Percentiles rank a stretch among this genome's conserved stretches.
These are phyloP conservation scores for Thinocorus orbignyianus DNA, from an alignment of 2,113 vertebrate species.

Conservation along the genomic window DNA sequence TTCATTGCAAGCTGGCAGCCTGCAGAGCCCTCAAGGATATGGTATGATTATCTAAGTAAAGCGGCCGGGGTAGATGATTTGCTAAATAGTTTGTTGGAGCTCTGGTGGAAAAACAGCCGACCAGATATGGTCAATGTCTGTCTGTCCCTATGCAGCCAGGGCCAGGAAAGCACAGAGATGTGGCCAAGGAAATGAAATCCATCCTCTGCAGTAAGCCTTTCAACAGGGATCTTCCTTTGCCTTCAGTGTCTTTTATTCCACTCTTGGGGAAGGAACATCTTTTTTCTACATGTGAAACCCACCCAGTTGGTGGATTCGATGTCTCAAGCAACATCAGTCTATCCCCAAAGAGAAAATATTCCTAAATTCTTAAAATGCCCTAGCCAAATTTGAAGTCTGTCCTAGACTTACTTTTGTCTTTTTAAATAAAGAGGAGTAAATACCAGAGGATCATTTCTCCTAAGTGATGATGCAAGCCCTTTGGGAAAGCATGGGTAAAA, in stretches of 20 bases:
- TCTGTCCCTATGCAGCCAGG: not conserved
- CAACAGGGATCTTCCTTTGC: not conserved
- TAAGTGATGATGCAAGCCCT: not conserved
- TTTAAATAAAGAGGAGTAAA: not conserved
- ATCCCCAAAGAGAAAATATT: not conserved
- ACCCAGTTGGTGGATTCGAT: not conserved
- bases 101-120: not conserved
- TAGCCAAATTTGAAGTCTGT: not conserved
- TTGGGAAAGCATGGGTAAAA: not conserved
- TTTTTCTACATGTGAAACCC: not conserved
- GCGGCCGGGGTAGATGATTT: not conserved
- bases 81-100: not conserved
- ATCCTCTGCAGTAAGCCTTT: not conserved
- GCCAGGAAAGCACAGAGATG: not conserved
- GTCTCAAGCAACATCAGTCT: not conserved
- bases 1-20: not conserved
- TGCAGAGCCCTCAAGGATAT: not conserved
- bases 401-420: not conserved
- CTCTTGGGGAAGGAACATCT: not conserved
- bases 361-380: not conserved
- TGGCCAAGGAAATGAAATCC: not conserved
- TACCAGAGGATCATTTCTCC: not conserved
- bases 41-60: not conserved
- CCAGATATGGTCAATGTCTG: rapidly evolving
- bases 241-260: not conserved